phyloP scores from a whole-genome alignment of 2,888 invertebrate genomes.

The Hydraecia micacea region DNA sequence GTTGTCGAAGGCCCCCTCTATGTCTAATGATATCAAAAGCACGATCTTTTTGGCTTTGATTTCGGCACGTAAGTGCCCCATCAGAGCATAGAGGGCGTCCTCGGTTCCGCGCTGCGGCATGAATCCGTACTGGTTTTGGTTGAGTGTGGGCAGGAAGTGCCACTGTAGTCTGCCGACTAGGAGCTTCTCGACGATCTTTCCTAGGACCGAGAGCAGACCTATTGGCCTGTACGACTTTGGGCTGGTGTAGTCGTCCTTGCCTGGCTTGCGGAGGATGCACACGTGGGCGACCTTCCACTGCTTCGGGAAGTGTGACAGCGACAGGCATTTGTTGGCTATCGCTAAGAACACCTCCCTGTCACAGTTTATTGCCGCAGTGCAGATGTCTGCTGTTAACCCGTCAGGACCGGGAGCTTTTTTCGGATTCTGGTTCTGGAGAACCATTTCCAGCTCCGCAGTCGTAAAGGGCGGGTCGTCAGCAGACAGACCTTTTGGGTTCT shows the following conservation, averaged over 20 bases:
- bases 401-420: constrained; percentile 37
- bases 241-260: no score
- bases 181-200: background rate
- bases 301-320: background rate
- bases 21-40: background rate
- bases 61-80: background rate
- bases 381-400: constrained; percentile 59
- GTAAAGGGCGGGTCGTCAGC: background rate
- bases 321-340: background rate
- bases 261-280: no score
- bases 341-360: constrained; percentile 8
- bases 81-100: background rate
- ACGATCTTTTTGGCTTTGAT: no score
- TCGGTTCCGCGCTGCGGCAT: background rate
- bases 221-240: background rate
- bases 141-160: background rate
- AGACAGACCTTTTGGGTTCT: background rate
- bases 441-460: constrained; percentile 7
- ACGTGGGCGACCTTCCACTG: background rate
- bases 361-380: constrained; percentile 33
- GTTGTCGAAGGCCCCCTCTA: background rate
- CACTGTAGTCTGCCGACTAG: background rate
- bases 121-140: background rate
- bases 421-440: constrained; percentile 19
- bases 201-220: background rate